Conservation (phyloP, 1,140 invertebrate genomes). For the Sarcophaga peregrina region DNA sequence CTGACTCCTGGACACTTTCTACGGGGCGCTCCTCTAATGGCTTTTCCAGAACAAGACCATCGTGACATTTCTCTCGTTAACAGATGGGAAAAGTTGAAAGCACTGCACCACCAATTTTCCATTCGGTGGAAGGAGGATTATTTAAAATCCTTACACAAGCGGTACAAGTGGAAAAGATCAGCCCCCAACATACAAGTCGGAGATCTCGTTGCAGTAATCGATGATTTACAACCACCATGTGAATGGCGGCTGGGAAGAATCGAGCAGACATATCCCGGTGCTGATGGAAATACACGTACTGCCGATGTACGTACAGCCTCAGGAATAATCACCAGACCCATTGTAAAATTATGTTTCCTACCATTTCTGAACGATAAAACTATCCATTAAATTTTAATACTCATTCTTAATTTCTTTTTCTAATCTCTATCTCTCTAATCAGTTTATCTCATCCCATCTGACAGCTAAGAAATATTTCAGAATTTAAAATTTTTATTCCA, state of each 20-base stretch:
- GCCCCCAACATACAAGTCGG: background rate
- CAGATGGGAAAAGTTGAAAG: conserved; percentile 5
- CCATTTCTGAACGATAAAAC: background rate
- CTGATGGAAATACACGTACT: conserved; percentile 15
- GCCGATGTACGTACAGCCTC: conserved; percentile 17
- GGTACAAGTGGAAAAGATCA: conserved; percentile 10
- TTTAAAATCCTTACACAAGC: conserved; percentile 16
- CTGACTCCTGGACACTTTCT: conserved; percentile 46
- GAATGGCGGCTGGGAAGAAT: conserved; percentile 59
- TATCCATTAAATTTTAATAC: background rate
- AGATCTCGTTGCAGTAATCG: conserved; percentile 55
- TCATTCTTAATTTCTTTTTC: background rate
- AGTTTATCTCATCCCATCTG: background rate
- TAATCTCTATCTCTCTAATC: background rate
- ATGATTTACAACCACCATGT: conserved; percentile 54
- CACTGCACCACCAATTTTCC: conserved; percentile 28
- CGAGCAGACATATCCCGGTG: conserved; percentile 31
- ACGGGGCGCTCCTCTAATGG: conserved; percentile 40
- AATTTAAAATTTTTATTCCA: background rate
- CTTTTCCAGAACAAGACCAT: too few species aligned
- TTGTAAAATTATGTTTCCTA: conserved; percentile 5
- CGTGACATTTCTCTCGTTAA: background rate
- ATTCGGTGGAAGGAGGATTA: conserved; percentile 27
- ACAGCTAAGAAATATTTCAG: background rate
- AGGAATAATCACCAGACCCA: conserved; percentile 15